phyloP scores from a whole-genome alignment of 1,140 invertebrate species.

The Drosophila pallidifrons region DNA sequence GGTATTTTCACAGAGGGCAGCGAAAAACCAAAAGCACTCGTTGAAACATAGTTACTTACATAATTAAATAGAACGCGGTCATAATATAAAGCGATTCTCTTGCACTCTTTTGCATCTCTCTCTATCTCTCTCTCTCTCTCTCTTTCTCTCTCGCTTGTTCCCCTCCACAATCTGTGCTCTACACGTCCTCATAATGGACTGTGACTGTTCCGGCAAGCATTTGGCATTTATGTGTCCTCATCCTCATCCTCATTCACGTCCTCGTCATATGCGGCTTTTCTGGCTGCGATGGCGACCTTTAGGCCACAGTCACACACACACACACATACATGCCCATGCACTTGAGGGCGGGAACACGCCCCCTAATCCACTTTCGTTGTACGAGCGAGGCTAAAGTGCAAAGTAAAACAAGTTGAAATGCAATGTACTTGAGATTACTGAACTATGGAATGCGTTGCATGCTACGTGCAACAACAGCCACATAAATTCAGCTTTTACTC shows the following conservation, averaged over 20 bases:
- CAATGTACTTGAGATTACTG: constrained; percentile 53
- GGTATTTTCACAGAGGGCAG: background rate
- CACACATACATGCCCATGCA: background rate
- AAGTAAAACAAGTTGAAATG: constrained; percentile 54
- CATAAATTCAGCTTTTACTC: constrained; percentile 1
- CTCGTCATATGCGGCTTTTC: constrained; percentile 20
- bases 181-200: constrained; percentile 1
- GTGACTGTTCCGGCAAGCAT: constrained; percentile 13
- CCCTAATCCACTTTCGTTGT: background rate
- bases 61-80: constrained; percentile 55
- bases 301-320: constrained; percentile 21
- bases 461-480: constrained; percentile 31
- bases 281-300: constrained; percentile 31
- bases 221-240: constrained; percentile 18
- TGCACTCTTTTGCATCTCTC: background rate
- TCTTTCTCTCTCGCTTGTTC: no score
- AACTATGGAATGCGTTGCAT: constrained; percentile 46
- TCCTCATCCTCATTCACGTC: background rate
- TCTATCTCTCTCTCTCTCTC: background rate
- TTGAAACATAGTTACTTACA: constrained; percentile 51
- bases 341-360: background rate
- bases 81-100: constrained; percentile 10
- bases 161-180: background rate
- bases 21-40: constrained; percentile 1
- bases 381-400: constrained; percentile 34